Evolutionary conservation across 1,140 invertebrate genomes (phyloP).

Genomic region (Holcopasites calliopsidis): DNA sequence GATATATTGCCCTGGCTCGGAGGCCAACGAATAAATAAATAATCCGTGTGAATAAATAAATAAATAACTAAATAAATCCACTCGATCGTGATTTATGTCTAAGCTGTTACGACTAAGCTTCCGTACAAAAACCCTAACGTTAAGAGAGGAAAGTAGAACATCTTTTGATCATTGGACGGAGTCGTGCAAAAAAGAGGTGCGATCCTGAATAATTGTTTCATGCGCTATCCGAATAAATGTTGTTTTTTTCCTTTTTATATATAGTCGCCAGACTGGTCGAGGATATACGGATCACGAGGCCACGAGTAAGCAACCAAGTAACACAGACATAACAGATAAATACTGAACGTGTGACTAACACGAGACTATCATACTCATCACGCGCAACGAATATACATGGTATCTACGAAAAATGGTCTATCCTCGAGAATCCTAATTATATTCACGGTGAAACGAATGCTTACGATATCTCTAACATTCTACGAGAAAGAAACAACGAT

Average conservation of each 20-base stretch:
- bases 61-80: conserved; percentile 53
- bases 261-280: background rate
- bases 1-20: conserved; percentile 52
- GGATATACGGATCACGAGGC: background rate
- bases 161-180: conserved; percentile 62
- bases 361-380: background rate
- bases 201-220: conserved; percentile 6
- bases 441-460: conserved; percentile 10
- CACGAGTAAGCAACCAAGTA: background rate
- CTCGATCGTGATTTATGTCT: conserved; percentile 40
- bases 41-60: conserved; percentile 30
- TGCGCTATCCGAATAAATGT: background rate
- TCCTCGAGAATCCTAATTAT: background rate
- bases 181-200: conserved; percentile 61
- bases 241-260: background rate
- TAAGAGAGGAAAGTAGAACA: conserved; percentile 47
- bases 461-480: background rate
- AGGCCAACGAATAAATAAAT: conserved; percentile 43
- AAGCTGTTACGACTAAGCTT: conserved; percentile 55
- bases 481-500: conserved; percentile 6
- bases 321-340: background rate
- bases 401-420: conserved; percentile 7
- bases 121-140: conserved; percentile 57
- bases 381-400: background rate
- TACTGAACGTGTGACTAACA: background rate